Base-by-base conservation (phyloP, 2,888 invertebrate species). In the Acrocyrtus sp. region DNA sequence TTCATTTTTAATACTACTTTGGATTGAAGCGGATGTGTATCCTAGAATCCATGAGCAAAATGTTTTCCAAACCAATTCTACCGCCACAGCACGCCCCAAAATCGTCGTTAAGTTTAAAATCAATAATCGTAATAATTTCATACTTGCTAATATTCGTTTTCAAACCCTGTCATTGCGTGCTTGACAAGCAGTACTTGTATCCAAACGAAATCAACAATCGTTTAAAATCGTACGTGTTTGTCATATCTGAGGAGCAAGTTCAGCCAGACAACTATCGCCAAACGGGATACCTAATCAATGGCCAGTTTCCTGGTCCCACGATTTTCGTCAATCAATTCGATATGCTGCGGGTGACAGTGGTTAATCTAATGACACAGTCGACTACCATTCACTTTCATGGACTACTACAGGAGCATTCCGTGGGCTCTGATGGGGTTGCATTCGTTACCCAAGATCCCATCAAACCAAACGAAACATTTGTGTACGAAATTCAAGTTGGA, bases 311-410 rank as follows among this genome's bases (percentile, higher is more conserved):
- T n/a, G 74, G 76, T 17, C 72, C 72, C 10, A 56, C 68, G 15
- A 68, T 77, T 27, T 65, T 61, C 17, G 68, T 68, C 10, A 54
- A 57, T 5, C 72, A 61, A 12, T 24, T 39, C 51, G 69, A 72
- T 10, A 27, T 61, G 1, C 54, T 74, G 1, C 50, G 43, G 19
- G 68, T 77, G 27, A 65, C 56, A 10, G 74, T 72, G 22, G 29
- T 65, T 0, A 77, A 77, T 22, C 21, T 26, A 17, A 67, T 77
- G 39, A 41, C 45, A 3, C 19, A 15, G 19, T 43, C 63, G 17
- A 53, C 68, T n/a, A 53, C 76, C 2, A 50, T 78, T 19, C 78
- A 78, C 57, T 74, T 75, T 39, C 78, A 78, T 58, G 78, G 78
- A n/a, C 41, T 78, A 2, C 62, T 69, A 2, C 78, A 78, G 41